phyloP scores from a whole-genome alignment of 2,797 vertebrate species.

The Macropus fuliginosus region DNA sequence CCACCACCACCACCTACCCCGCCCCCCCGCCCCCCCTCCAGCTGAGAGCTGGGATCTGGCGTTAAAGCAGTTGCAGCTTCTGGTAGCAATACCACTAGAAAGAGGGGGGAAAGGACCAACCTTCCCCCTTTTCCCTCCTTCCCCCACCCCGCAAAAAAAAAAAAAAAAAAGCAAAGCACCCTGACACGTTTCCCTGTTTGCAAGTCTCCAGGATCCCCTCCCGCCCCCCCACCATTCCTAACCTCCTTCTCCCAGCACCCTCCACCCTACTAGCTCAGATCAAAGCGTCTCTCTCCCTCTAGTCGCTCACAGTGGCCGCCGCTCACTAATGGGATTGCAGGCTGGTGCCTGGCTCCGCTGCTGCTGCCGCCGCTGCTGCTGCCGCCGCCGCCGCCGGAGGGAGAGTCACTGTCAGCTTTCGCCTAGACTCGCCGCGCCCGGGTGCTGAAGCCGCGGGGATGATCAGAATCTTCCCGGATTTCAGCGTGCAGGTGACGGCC shows the following conservation, averaged over 20 bases:
- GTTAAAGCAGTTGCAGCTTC: constrained; percentile 74
- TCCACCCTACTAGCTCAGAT: constrained; percentile 83
- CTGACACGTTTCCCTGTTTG: constrained; percentile 82
- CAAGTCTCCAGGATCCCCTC: constrained; percentile 78
- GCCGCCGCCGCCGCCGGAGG: constrained; percentile 82
- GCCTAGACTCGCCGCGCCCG: constrained; percentile 83
- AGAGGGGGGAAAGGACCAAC: constrained; percentile 71
- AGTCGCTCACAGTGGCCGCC: constrained; percentile 84
- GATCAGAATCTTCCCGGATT: constrained; percentile 99
- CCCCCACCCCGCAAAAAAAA: constrained; percentile 12
- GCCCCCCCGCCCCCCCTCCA: constrained; percentile 71
- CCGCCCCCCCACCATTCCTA: constrained; percentile 53
- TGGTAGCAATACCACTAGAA: constrained; percentile 77
- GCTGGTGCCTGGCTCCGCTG: constrained; percentile 87
- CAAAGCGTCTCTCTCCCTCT: constrained; percentile 84
- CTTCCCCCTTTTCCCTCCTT: constrained; percentile 49
- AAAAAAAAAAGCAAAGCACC: constrained; percentile 76
- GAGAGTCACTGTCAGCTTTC: constrained; percentile 83
- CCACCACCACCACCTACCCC: constrained; percentile 76
- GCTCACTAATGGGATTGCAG: constrained; percentile 92
- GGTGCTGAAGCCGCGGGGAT: constrained; percentile 88
- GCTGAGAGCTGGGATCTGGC: constrained; percentile 80
- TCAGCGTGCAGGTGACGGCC: constrained; percentile 98
- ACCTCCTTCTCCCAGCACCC: constrained; percentile 71
- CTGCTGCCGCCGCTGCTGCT: constrained; percentile 84